Base-by-base conservation (phyloP, 1,140 invertebrate genomes). In the Drosophila busckii region DNA sequence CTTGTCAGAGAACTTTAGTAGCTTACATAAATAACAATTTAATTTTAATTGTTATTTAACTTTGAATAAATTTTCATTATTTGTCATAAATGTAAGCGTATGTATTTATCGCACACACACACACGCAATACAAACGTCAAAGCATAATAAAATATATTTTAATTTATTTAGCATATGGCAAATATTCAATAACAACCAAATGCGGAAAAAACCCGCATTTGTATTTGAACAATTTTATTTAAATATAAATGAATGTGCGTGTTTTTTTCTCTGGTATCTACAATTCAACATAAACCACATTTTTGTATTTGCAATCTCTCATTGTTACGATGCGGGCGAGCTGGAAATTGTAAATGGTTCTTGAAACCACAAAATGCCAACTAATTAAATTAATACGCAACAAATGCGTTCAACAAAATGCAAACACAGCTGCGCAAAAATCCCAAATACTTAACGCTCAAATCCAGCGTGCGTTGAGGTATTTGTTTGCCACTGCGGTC, bases 371-470 rank as follows among this genome's bases (percentile, higher is more conserved):
- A 70, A 70, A 73, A 70, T 55, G 61, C 48, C 53, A 65, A 67
- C 75, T 82, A 82, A 82, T 83, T 82, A 60, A 82, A 82, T 82
- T 66, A 82, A 83, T 75, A 62, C 65, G 52, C 52, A 82, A 66
- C 65, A 69, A 82, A 73, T 73, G 58, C 50, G 42, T n/a, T n/a
- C n/a, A n/a, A n/a, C n/a, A n/a, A 61, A 69, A 69, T 54, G 42
- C 66, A 66, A 48, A 68, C 37, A 65, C 25, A 26, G 41, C 28
- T 29, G 25, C 17, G 38, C 31, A 23, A 12, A 45, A 55, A 61
- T 2, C 59, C 42, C 13, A 12, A 38, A 20, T 9, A 10, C 17
- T 8, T 4, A 32, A 19, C 20, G n/a, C n/a, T 19, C 54, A 58
- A 54, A 46, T 34, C 13, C 3, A 15, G 6, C 4, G 6, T 37